Evolutionary conservation across 2,888 invertebrate genomes (phyloP), one percentile per base, ranked within the genome.

Genomic region (Eupsilia transversa): DNA sequence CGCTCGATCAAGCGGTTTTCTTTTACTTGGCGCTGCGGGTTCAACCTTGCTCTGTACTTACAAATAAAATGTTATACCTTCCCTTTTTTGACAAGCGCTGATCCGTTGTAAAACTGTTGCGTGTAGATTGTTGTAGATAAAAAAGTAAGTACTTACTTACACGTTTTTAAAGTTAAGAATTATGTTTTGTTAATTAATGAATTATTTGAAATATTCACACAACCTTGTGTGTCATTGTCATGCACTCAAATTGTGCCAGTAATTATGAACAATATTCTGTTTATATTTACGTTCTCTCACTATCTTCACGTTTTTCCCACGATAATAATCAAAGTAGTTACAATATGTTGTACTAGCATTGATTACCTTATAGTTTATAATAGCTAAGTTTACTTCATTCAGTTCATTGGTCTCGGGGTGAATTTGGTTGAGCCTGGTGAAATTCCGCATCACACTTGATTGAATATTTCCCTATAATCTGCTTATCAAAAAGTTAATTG

Each of bases 191-290:
- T 57, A 70, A 78, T 65, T 56, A 69, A 72, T 61, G 23, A 57
- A 70, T 60, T 49, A 68, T 49, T 76, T 33, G 9, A 69, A 66
- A 72, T 59, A 49, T 86, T 87, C 87, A 75, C 87, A 85, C 60
- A 87, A 52, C 87, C 79, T 82, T 77, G 85, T 49, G 33, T 46
- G 38, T 71, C 67, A 82, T 71, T 81, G 72, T 68, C 81, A 49
- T 30, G 46, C 41, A 49, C 38, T 27, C 33, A 79, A 66, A 60
- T 70, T 59, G 63, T 57, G 63, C 2, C 23, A 52, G 68, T 79
- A 69, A 80, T 83, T 79, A 64, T 63, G 56, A 71, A 72, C 76
- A 84, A 72, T 69, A 79, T 72, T 60, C 27, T 65, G 61, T 72
- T 64, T 43, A 68, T 64, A 65, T 79, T 38, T 27, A 70, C 33